Evolutionary conservation across 2,888 invertebrate species (phyloP).

Genomic region (Acanthoscelides obtectus): DNA sequence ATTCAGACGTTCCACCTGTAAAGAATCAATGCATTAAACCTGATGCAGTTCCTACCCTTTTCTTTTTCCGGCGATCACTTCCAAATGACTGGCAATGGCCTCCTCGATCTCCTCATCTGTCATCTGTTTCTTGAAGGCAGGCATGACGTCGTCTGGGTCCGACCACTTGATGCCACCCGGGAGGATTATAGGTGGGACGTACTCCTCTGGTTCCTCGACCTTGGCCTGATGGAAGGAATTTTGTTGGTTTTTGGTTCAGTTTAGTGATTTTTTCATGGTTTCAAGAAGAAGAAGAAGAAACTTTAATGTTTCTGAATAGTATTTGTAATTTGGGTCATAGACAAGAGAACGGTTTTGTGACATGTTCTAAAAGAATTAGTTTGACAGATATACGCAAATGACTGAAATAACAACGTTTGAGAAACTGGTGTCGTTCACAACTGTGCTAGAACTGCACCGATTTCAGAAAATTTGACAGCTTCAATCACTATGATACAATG

Average conservation of each 20-base stretch:
- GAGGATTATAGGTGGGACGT: constrained; percentile 57
- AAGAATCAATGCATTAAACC: constrained; percentile 31
- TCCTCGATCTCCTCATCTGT: constrained; percentile 86
- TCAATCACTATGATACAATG: too few species aligned
- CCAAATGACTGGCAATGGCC: constrained; percentile 78
- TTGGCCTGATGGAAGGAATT: neutral
- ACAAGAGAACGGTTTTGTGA: too few species aligned
- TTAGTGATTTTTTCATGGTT: neutral
- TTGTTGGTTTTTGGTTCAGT: neutral
- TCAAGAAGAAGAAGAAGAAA: too few species aligned
- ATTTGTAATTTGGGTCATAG: too few species aligned
- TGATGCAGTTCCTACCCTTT: constrained; percentile 64
- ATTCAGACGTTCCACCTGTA: constrained; percentile 65
- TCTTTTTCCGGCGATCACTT: constrained; percentile 77
- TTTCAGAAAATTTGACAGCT: too few species aligned
- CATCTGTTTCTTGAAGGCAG: constrained; percentile 49
- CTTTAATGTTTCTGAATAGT: too few species aligned
- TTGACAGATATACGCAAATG: too few species aligned
- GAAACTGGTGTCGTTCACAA: too few species aligned
- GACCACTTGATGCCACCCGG: constrained; percentile 77
- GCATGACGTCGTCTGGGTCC: constrained; percentile 70
- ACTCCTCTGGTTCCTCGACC: neutral
- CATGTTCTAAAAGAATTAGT: too few species aligned
- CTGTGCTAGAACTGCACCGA: too few species aligned
- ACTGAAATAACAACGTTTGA: too few species aligned